Percentiles rank a stretch among this genome's conserved stretches.
Evolutionary conservation across 1,140 invertebrate genomes (phyloP).

Genomic region (Cydia amplana): DNA sequence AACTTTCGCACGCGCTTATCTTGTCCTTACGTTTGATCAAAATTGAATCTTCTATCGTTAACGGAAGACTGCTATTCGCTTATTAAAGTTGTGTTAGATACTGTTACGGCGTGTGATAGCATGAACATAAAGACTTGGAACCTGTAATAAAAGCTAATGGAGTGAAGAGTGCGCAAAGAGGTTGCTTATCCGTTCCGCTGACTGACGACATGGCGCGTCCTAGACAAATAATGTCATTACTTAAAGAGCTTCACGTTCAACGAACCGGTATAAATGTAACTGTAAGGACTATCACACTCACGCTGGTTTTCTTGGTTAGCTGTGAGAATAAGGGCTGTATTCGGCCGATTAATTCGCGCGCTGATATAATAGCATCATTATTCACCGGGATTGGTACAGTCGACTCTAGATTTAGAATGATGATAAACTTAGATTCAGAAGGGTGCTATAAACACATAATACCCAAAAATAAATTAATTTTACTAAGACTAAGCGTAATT

Average conservation of each 20-base stretch:
- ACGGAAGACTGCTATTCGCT: not conserved
- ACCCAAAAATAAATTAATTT: not conserved
- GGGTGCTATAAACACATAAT: not conserved
- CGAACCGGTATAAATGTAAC: not conserved
- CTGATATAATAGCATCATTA: constrained; percentile 24
- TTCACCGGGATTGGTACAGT: constrained; percentile 11
- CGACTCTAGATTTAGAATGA: constrained; percentile 4
- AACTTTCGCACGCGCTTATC: constrained; percentile 2
- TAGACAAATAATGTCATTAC: not conserved
- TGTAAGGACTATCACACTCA: not conserved
- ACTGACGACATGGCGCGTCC: not conserved
- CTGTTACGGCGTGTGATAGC: not conserved
- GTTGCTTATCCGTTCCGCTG: constrained; percentile 12
- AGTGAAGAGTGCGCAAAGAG: constrained; percentile 11
- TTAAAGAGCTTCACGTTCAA: not conserved
- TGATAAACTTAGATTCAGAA: not conserved
- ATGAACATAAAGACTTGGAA: not conserved
- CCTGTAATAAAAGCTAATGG: constrained; percentile 29
- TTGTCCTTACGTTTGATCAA: not conserved
- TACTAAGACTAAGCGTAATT: not conserved
- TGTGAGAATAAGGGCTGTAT: not conserved
- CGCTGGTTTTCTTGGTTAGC: not conserved
- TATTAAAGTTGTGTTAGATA: not conserved
- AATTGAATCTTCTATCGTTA: not conserved
- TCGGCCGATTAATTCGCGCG: constrained; percentile 24